Evolutionary conservation across 2,888 invertebrate genomes (phyloP).

Genomic region (Machimus rusticus): DNA sequence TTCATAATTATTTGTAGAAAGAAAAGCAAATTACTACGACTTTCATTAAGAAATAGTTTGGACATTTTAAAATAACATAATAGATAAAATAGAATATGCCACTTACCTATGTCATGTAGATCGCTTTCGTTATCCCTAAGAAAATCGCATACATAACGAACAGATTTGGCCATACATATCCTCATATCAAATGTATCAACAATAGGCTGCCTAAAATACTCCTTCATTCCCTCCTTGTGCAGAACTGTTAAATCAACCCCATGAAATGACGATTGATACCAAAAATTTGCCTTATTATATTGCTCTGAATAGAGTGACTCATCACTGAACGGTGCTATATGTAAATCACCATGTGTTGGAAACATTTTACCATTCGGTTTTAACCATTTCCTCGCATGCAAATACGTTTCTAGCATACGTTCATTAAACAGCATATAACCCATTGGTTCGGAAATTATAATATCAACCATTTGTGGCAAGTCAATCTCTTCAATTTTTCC

Average conservation of each 20-base stretch:
- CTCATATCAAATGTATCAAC: conserved; percentile 98
- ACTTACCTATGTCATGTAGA: conserved; percentile 82
- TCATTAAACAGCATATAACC: conserved; percentile 99
- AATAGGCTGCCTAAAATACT: conserved; percentile 97
- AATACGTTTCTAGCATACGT: conserved; percentile 97
- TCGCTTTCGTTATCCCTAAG: conserved; percentile 90
- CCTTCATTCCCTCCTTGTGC: conserved; percentile 91
- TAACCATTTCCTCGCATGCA: conserved; percentile 98
- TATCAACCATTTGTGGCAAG: conserved; percentile 93
- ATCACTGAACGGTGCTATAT: conserved; percentile 97
- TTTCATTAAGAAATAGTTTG: too few species aligned
- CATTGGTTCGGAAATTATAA: conserved; percentile 99
- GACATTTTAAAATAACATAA: too few species aligned
- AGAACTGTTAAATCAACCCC: conserved; percentile 94
- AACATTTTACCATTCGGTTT: conserved; percentile 95
- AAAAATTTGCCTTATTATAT: conserved; percentile 98
- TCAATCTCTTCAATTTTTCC: conserved; percentile 99
- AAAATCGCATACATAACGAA: conserved; percentile 94
- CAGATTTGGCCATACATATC: conserved; percentile 94
- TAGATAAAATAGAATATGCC: background rate
- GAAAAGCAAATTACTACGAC: too few species aligned
- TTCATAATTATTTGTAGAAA: too few species aligned
- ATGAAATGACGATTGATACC: conserved; percentile 98
- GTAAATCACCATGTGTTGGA: conserved; percentile 94
- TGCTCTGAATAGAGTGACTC: conserved; percentile 98